Evolutionary conservation across 2,888 invertebrate species (phyloP), one percentile per base, ranked within the genome.

Genomic region (Adelphocoris suturalis): DNA sequence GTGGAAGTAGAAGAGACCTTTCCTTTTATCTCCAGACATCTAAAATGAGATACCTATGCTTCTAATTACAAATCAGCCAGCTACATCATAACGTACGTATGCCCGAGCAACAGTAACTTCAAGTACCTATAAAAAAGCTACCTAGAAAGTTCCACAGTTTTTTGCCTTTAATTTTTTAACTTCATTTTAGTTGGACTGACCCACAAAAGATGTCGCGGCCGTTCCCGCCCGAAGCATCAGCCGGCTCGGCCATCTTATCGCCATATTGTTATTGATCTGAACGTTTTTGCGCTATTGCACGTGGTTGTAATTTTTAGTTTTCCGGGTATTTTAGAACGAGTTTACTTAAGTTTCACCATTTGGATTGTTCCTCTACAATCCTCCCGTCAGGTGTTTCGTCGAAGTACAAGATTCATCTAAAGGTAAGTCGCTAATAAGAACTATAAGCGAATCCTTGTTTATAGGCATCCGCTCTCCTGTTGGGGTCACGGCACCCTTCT

Each of bases 181-280:
- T 52, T 52, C 13, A 52, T 14, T 52, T 52, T 52, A 37, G 37
- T 37, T 37, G 2, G 2, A 2, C 7, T 7, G 37, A 7, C 37
- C 37, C 37, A 37, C 37, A 37, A 37, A 37, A 37, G 37, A 37
- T 37, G 37, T 37, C 37, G 37, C 37, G 37, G 37, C 16, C 52
- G 52, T 52, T 52, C 52, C 52, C 52, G 52, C 16, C 52, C 16
- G 52, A 52, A 52, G 16, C 37, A 46, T 82, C 48, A 52, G 82
- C 82, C 82, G 48, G 48, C 82, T 48, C 82, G 55, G 52, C 82
- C 82, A 52, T 27, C 82, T 82, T 82, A 82, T 82, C 82, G 82
- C 82, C 82, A 82, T 82, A 82, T 82, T 82, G 82, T 82, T 82
- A 82, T 82, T 82, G 82, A 82, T 82, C 52, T 52, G 0, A 13